Evolutionary conservation across 2,888 invertebrate species (phyloP), one percentile per base, ranked within the genome.

Genomic region (Taphrorychus bicolor): DNA sequence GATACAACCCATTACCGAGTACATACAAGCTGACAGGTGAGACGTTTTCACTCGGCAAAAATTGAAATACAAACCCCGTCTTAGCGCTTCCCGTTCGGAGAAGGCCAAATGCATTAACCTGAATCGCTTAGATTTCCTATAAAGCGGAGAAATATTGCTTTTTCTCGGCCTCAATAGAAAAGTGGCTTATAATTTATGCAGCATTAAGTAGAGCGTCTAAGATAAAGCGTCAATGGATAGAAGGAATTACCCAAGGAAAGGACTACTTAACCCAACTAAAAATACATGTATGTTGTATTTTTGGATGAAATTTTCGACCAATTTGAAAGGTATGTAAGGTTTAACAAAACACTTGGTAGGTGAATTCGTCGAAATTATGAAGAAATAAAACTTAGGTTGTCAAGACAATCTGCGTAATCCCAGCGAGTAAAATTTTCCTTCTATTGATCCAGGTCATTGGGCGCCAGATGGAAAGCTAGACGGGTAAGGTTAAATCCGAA

Each of bases 401-500:
- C 32, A 14, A 49, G 49, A 59, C 59, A 51, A 59, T 48, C 48
- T 51, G 59, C 14, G 49, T 49, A 21, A 59, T 21, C 59, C 51
- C n/a, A 59, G 24, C 23, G 19, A 18, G 49, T 19, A 40, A 32
- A 23, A 14, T 49, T 40, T 49, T 21, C 19, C 59, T 49, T 51
- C 49, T 32, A 14, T 59, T 59, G 59, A 59, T 59, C 59, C 24
- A 40, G 40, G 49, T 49, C 19, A 49, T 49, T 49, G 40, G 59
- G 59, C 59, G 59, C 59, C 59, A 23, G 23, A 9, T 41, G 51
- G 59, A 51, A 59, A 49, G 40, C 59, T 51, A 59, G 49, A 59
- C 48, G 49, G 21, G 22, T 59, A 59, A 32, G 19, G 40, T 51
- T 59, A 59, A 59, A 59, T 59, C 49, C 48, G 59, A 49, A 49